phyloP scores from a whole-genome alignment of 2,888 invertebrate genomes.

The Nebria salina region DNA sequence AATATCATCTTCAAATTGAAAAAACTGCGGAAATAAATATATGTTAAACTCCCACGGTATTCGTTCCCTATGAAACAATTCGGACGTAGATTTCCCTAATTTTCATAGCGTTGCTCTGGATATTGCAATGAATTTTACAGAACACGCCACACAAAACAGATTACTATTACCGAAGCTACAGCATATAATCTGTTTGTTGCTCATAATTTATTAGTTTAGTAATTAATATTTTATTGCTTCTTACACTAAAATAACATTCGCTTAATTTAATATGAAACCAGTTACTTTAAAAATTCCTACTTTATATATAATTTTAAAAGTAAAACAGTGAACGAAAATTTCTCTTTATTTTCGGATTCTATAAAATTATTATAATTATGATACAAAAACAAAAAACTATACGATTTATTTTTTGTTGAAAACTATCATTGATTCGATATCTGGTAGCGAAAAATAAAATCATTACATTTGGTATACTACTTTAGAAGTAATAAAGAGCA shows the following conservation, averaged over 20 bases:
- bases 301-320: no score
- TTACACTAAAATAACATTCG: neutral
- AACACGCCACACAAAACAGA: neutral
- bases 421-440: no score
- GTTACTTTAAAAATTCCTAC: neutral
- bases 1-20: neutral
- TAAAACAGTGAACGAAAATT: no score
- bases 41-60: neutral
- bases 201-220: neutral
- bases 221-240: neutral
- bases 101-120: neutral
- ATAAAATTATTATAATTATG: no score
- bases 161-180: neutral
- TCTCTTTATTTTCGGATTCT: no score
- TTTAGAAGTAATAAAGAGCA: no score
- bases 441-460: no score
- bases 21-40: neutral
- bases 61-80: neutral
- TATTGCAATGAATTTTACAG: neutral
- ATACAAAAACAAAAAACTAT: no score
- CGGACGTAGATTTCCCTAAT: neutral
- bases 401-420: no score
- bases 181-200: neutral
- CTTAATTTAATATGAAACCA: neutral
- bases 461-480: no score